Base-by-base conservation (phyloP, 1,140 invertebrate genomes). In the Eurosta solidaginis region DNA sequence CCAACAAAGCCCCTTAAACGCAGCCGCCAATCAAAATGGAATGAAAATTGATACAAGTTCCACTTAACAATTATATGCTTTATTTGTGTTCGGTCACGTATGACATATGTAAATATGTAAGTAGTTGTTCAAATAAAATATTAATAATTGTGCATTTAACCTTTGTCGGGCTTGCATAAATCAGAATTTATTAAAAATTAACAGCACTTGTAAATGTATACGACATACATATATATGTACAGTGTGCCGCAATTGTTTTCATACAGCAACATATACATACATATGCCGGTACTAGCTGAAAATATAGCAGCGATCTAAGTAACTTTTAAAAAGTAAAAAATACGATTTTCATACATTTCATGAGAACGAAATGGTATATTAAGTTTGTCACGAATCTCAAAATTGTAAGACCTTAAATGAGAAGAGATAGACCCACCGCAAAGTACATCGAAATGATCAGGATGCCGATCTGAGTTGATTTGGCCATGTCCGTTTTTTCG, bases 31-130 rank as follows among this genome's bases (percentile, higher is more conserved):
- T 68, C 59, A 68, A 33, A n/a, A 22, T 68, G 33, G 33, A 68
- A 68, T 68, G 59, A 68, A 68, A 68, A 68, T 68, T 68, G 33
- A 68, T 36, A 68, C 59, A 68, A 68, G 59, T 68, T 68, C 59
- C 59, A 68, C 59, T 68, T 20, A 9, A 40, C 59, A 68, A 68
- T 68, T 68, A 25, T 10, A n/a, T n/a, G n/a, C 9, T 22, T 2
- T 52, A 47, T 3, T 47, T 47, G 3, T 22, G 10, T n/a, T n/a
- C n/a, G n/a, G n/a, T 52, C 22, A 20, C 20, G 33, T 10, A 9
- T n/a, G 36, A 6, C 59, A 68, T 68, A 10, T 22, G 33, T 68
- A n/a, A n/a, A n/a, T n/a, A 59, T 59, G 54, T 59, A 10, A 33
- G 17, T 68, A 25, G 59, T 68, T 42, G 59, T n/a, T n/a, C n/a